Evolutionary conservation across 1,140 invertebrate species (phyloP), one percentile per base, ranked within the genome.

Genomic region (Brachionus plicatilis): DNA sequence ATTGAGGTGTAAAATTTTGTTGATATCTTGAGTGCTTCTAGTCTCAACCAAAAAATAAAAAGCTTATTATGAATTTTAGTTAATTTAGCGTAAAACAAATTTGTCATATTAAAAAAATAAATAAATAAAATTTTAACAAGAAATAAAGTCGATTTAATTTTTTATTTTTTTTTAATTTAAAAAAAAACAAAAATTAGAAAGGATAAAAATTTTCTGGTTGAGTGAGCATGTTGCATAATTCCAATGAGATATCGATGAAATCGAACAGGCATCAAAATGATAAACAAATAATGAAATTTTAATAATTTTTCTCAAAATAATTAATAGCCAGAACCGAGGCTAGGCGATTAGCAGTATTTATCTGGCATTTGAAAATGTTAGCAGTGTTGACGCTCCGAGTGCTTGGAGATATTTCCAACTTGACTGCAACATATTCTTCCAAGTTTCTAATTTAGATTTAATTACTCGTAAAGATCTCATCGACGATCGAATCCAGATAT

Each of bases 401-500:
- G 41, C 37, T 68, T 68, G 33, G 66, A 33, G 66, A 60, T 60
- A 60, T 60, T 60, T 60, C 53, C 27, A 60, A 60, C 53, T 60
- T 60, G 53, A 20, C 53, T 60, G 3, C n/a, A 17, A 60, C 41
- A 43, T 43, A n/a, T 17, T 17, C 33, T 41, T 47, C 45, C 45
- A 47, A 47, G 45, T 47, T n/a, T 43, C 29, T 41, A 72, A 72
- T 72, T 72, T 43, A 76, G 27, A 76, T 50, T 76, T 76, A 76
- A 76, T 76, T 76, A 76, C 72, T 76, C 72, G 72, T 76, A 37
- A 76, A 76, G 33, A 75, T 75, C 70, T 43, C 8, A 75, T 75
- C 37, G 33, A 37, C 66, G 66, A 68, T 68, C 27, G 27, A 33
- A 37, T 43, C 41, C 33, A 43, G 33, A 43, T 72, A 11, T 72